Conservation (phyloP, 2,888 invertebrate species). For the Leptopterna dolabrata region DNA sequence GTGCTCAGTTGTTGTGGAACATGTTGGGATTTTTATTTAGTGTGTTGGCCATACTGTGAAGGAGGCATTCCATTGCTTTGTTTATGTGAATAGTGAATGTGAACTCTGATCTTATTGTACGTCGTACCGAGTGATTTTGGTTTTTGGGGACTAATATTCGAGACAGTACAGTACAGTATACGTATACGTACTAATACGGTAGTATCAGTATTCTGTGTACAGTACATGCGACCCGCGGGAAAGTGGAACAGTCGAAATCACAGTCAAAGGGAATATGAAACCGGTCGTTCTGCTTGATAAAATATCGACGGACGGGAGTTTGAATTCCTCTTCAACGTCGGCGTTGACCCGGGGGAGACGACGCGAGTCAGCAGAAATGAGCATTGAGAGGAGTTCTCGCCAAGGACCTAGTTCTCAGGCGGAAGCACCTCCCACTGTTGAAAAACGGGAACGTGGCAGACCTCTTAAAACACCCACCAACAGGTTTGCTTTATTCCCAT, state of each 20-base stretch:
- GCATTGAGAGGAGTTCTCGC: neutral
- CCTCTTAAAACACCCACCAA: too few relatives aligned
- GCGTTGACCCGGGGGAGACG: neutral
- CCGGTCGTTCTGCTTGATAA: conserved; percentile 9
- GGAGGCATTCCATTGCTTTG: too few relatives aligned
- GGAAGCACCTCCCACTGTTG: neutral
- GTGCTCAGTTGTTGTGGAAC: too few relatives aligned
- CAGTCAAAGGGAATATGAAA: neutral
- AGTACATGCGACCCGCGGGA: neutral
- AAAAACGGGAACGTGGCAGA: neutral
- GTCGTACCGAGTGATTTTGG: too few relatives aligned
- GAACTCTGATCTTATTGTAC: too few relatives aligned
- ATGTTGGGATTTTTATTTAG: too few relatives aligned
- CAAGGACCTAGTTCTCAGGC: neutral
- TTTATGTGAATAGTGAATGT: too few relatives aligned
- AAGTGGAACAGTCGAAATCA: neutral
- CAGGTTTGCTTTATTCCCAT: too few relatives aligned
- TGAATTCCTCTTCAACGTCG: neutral
- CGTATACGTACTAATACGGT: too few relatives aligned
- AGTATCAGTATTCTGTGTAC: too few relatives aligned
- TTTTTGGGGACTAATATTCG: neutral
- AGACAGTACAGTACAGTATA: too few relatives aligned
- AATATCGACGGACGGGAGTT: neutral
- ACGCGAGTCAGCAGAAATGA: neutral
- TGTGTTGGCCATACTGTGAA: too few relatives aligned